Evolutionary conservation across 2,888 invertebrate species (phyloP).

Genomic region (Furcula furcula): DNA sequence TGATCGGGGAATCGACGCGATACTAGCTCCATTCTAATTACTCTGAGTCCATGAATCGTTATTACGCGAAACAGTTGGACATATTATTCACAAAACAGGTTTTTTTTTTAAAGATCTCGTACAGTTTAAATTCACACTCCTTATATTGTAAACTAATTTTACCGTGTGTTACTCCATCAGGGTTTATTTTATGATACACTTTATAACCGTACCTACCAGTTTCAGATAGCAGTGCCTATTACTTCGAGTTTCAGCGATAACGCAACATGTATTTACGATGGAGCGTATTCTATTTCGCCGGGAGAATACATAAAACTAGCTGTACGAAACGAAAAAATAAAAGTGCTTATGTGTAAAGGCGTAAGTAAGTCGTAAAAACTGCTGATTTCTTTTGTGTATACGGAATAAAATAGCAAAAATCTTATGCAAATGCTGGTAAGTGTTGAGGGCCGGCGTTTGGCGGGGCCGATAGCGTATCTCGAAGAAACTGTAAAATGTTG

Average conservation of each 20-base stretch:
- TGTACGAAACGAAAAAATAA: constrained; percentile 20
- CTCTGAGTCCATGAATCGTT: no score
- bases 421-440: constrained; percentile 36
- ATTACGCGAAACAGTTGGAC: no score
- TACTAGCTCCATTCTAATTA: no score
- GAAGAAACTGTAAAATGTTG: constrained; percentile 21
- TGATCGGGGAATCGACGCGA: no score
- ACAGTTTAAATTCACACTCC: no score
- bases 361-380: constrained; percentile 36
- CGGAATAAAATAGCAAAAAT: constrained; percentile 38
- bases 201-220: constrained; percentile 25
- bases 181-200: constrained; percentile 27
- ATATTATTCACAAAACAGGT: no score
- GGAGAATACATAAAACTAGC: constrained; percentile 23
- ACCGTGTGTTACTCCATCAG: constrained; percentile 19
- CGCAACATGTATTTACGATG: constrained; percentile 21
- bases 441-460: constrained; percentile 14
- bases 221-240: constrained; percentile 20
- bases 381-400: constrained; percentile 33
- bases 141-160: constrained; percentile 23
- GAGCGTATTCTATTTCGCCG: constrained; percentile 19
- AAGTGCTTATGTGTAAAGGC: constrained; percentile 20
- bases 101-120: no score
- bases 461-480: constrained; percentile 19
- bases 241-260: constrained; percentile 23